A percentile compares a stretch with the other conserved stretches of the same genome.
phyloP scores from a whole-genome alignment of 2,113 vertebrate genomes.

The Passer montanus region DNA sequence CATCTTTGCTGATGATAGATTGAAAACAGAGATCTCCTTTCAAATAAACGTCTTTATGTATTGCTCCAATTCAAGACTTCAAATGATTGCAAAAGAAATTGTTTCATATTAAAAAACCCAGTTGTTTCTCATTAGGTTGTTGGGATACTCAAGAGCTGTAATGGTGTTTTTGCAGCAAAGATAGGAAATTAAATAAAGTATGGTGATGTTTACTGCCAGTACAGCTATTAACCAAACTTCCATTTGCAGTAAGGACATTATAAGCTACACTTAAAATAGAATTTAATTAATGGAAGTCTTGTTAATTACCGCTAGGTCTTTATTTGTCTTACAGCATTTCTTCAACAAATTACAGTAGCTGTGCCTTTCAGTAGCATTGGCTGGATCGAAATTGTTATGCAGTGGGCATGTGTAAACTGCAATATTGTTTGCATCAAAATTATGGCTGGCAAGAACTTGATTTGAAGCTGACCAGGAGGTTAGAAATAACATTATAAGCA shows the following conservation, averaged over 20 bases:
- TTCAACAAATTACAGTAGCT: background rate
- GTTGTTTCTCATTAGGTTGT: background rate
- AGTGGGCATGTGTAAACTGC: background rate
- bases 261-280: background rate
- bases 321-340: background rate
- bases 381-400: background rate
- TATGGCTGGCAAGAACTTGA: background rate
- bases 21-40: background rate
- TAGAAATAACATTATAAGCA: background rate
- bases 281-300: background rate
- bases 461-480: background rate
- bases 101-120: background rate
- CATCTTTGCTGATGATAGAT: background rate
- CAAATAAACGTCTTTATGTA: background rate
- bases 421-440: background rate
- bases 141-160: background rate
- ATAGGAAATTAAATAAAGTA: background rate
- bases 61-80: background rate
- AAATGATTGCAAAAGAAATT: background rate
- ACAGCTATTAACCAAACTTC: background rate
- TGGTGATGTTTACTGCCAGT: background rate
- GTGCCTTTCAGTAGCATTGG: background rate
- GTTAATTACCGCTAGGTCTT: background rate
- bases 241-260: background rate
- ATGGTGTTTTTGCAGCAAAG: background rate